Evolutionary conservation across 2,888 invertebrate genomes (phyloP), one percentile per base, ranked within the genome.

Genomic region (Poecilus cupreus): DNA sequence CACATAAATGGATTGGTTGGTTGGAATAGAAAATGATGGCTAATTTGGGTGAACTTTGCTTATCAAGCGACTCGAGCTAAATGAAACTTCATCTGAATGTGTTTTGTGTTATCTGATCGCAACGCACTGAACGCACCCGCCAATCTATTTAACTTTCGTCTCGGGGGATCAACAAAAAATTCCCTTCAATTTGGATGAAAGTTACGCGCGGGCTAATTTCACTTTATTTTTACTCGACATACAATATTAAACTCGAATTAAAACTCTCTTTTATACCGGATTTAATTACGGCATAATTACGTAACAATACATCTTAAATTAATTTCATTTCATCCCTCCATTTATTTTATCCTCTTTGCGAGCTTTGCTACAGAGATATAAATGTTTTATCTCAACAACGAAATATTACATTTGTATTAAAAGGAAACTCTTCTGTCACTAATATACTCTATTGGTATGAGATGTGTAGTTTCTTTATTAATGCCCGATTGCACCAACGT

Each of bases 81-180:
- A 46, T 46, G 13, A 51, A 51, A 51, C 51, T 51, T 51, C 18
- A 18, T 3, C 3, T n/a, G 8, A 13, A 11, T 51, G 13, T 13
- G 13, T 13, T 13, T 51, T 13, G 2, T 32, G 64, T 32, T 68
- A 68, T 68, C 64, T 68, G 64, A 68, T 68, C 64, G 37, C 8
- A 11, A 20, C 16, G 32, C 32, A 32, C 32, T 3, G 3, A 11
- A 20, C 16, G 32, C 32, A 32, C 32, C 4, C 32, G 32, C 18
- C 13, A 68, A 68, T 68, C 37, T 68, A 32, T 68, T 68, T 68
- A 68, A 37, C 39, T 37, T 39, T 68, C 64, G 18, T 18, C 64
- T 11, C 32, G 8, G 4, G 64, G 64, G 32, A 68, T 13, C 13
- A 51, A 51, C 16, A 68, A 68, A 68, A 68, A 68, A 68, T 11